These are phyloP conservation scores for Scolopax rusticola DNA, from an alignment of 2,797 vertebrate genomes.

Conservation along the genomic window DNA sequence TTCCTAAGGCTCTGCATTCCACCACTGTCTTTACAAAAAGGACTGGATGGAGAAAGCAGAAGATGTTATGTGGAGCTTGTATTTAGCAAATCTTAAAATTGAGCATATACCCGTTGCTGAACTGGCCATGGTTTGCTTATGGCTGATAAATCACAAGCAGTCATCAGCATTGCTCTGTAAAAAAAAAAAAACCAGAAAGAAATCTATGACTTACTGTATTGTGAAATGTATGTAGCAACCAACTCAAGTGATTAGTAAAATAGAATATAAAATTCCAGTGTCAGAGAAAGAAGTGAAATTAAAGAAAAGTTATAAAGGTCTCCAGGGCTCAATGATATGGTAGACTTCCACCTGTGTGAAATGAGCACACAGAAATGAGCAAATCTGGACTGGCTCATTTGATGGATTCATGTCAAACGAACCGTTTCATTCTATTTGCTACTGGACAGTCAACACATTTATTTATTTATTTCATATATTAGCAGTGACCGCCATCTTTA, in stretches of 20 bases:
- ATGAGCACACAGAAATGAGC: not conserved
- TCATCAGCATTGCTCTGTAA: constrained; percentile 97
- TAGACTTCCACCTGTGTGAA: not conserved
- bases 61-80: not conserved
- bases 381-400: not conserved
- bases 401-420: not conserved
- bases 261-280: not conserved
- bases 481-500: not conserved
- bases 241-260: not conserved
- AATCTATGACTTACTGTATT: not conserved
- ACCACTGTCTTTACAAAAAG: not conserved
- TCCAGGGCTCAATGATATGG: not conserved
- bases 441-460: not conserved
- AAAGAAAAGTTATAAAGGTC: not conserved
- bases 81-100: not conserved
- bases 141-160: constrained; percentile 96
- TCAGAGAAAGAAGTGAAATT: not conserved
- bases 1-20: not conserved
- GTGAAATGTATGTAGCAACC: not conserved
- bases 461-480: not conserved
- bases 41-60: not conserved
- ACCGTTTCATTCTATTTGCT: not conserved
- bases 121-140: constrained; percentile 99
- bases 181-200: not conserved
- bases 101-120: constrained; percentile 89